Evolutionary conservation across 2,797 vertebrate genomes (phyloP).

Genomic region (Eremophila alpestris): DNA sequence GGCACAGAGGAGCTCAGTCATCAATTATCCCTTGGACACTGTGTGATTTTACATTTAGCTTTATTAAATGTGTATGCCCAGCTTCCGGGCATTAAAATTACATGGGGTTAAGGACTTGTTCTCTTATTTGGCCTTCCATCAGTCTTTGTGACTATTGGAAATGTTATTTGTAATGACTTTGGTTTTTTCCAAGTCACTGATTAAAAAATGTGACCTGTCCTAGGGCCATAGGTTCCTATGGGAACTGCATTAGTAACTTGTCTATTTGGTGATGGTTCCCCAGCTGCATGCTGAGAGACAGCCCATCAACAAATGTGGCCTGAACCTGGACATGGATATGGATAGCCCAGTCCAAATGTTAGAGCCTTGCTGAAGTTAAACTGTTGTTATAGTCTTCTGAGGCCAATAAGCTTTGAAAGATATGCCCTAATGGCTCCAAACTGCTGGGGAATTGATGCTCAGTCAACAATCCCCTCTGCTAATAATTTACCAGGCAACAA

Average conservation of each 20-base stretch:
- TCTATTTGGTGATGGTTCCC: not conserved
- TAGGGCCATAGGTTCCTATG: not conserved
- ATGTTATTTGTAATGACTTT: conserved; percentile 16
- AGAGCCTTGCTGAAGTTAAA: not conserved
- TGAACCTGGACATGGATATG: not conserved
- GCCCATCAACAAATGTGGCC: not conserved
- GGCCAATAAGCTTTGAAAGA: not conserved
- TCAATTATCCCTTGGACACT: not conserved
- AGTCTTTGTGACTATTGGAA: conserved; percentile 20
- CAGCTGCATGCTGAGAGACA: not conserved
- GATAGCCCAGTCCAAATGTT: not conserved
- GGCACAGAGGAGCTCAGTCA: not conserved
- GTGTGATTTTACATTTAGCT: not conserved
- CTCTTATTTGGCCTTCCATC: conserved; percentile 1
- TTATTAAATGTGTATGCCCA: not conserved
- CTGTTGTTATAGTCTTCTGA: not conserved
- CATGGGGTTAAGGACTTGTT: not conserved
- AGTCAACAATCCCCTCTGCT: not conserved
- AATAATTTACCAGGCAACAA: conserved; percentile 8
- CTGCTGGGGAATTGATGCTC: not conserved
- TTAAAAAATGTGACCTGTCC: conserved; percentile 26
- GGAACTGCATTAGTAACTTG: not conserved
- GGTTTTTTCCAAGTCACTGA: not conserved
- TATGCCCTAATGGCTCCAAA: not conserved
- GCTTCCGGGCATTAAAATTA: conserved; percentile 15